A percentile compares a stretch with the other conserved stretches of the same genome.
phyloP scores from a whole-genome alignment of 2,113 vertebrate species.

The Epinephelus lanceolatus region DNA sequence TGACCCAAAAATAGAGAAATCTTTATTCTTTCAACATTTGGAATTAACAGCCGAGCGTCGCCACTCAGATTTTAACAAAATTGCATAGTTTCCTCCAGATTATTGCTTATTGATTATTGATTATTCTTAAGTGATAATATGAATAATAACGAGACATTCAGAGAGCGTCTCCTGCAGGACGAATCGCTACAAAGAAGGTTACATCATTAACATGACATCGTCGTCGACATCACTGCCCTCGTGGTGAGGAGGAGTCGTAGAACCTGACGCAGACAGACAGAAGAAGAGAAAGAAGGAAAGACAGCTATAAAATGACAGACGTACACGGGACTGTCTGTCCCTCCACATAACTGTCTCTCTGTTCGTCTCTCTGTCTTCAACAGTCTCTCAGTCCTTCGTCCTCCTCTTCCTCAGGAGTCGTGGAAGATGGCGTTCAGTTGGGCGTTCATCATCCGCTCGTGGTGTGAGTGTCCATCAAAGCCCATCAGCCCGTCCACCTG shows the following conservation, averaged over 20 bases:
- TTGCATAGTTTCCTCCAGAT: slow-evolving; percentile 82
- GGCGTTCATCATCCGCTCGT: slow-evolving; percentile 95
- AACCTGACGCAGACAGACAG: slow-evolving; percentile 33
- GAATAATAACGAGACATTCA: slow-evolving; percentile 61
- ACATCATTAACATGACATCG: slow-evolving; percentile 46
- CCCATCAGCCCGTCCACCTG: slow-evolving; percentile 93
- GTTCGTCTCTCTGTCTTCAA: slow-evolving; percentile 41
- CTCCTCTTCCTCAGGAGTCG: slow-evolving; percentile 85
- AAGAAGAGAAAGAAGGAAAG: slow-evolving; percentile 28
- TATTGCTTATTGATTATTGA: slow-evolving; percentile 74
- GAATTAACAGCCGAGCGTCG: slow-evolving; percentile 56
- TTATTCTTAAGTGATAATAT: slow-evolving; percentile 60
- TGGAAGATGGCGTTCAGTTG: slow-evolving; percentile 98
- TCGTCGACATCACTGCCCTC: not conserved
- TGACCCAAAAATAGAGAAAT: slow-evolving; percentile 78
- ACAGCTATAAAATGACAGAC: slow-evolving; percentile 39
- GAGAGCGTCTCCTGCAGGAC: slow-evolving; percentile 45
- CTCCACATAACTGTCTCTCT: slow-evolving; percentile 20
- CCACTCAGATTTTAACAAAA: slow-evolving; percentile 65
- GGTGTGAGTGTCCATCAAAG: slow-evolving; percentile 94
- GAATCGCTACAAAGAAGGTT: slow-evolving; percentile 64
- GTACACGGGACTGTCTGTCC: slow-evolving; percentile 41
- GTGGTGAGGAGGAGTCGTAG: slow-evolving; percentile 20
- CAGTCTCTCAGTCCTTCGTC: slow-evolving; percentile 37
- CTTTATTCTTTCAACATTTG: slow-evolving; percentile 73